These are phyloP conservation scores for Apoda limacodes DNA, from an alignment of 2,888 invertebrate species.

Conservation along the genomic window DNA sequence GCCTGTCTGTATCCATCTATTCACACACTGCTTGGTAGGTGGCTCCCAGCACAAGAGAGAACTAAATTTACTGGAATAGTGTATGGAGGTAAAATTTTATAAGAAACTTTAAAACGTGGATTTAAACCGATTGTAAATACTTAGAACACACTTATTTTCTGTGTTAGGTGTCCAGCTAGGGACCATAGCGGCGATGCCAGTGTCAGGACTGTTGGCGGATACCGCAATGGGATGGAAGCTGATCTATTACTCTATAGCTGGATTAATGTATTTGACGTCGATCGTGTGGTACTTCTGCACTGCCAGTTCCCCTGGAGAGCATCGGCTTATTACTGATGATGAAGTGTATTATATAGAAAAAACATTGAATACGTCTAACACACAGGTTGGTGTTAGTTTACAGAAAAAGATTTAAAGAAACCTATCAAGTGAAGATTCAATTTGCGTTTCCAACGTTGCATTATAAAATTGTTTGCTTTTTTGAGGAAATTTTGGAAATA, in stretches of 20 bases:
- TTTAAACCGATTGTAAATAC: too few relatives aligned
- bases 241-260: constrained; percentile 74
- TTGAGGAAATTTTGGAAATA: too few relatives aligned
- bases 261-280: constrained; percentile 63
- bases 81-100: constrained; percentile 20
- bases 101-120: too few relatives aligned
- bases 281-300: constrained; percentile 66
- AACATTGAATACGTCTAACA: too few relatives aligned
- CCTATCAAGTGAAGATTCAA: too few relatives aligned
- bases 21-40: not conserved
- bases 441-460: too few relatives aligned
- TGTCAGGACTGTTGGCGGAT: constrained; percentile 73
- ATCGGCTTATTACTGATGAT: constrained; percentile 60
- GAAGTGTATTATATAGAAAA: constrained; percentile 72
- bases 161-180: constrained; percentile 74
- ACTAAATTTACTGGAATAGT: not conserved
- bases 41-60: not conserved
- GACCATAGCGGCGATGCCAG: constrained; percentile 74
- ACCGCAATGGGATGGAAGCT: constrained; percentile 74
- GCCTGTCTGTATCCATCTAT: not conserved
- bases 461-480: too few relatives aligned
- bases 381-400: too few relatives aligned
- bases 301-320: constrained; percentile 69
- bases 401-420: too few relatives aligned
- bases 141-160: not conserved